Evolutionary conservation across 2,113 vertebrate species (phyloP).

Genomic region (Onychostruthus taczanowskii): DNA sequence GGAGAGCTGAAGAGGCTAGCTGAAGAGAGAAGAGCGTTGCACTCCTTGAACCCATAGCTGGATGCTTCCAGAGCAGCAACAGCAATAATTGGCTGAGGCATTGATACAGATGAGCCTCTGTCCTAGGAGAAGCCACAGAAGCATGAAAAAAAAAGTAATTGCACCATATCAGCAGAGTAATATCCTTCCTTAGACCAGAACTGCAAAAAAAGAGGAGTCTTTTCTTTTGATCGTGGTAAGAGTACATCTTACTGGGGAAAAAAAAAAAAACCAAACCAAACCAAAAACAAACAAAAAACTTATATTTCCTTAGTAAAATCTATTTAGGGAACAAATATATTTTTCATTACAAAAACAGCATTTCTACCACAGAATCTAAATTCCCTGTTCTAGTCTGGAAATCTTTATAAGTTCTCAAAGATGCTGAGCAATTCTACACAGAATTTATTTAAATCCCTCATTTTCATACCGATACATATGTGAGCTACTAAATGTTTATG

Average conservation of each 20-base stretch:
- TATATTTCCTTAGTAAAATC: background rate
- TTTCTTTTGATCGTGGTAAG: background rate
- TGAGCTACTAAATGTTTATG: background rate
- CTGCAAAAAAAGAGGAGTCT: background rate
- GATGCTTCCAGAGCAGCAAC: background rate
- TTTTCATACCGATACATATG: background rate
- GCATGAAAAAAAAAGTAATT: background rate
- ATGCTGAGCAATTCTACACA: background rate
- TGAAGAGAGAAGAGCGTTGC: background rate
- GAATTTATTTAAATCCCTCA: background rate
- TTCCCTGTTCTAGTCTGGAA: background rate
- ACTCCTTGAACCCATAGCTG: background rate
- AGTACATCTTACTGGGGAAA: background rate
- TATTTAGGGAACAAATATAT: background rate
- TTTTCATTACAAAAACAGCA: background rate
- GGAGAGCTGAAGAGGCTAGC: background rate
- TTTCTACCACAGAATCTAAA: background rate
- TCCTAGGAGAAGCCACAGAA: background rate
- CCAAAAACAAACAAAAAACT: background rate
- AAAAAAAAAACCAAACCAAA: background rate
- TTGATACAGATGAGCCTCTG: background rate
- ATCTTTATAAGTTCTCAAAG: background rate
- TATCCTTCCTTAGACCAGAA: background rate
- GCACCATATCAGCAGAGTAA: background rate
- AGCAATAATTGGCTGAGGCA: background rate